Percentiles rank a stretch among this genome's conserved stretches.
Evolutionary conservation across 1,140 invertebrate species (phyloP).

Genomic region (Oryzaephilus surinamensis): DNA sequence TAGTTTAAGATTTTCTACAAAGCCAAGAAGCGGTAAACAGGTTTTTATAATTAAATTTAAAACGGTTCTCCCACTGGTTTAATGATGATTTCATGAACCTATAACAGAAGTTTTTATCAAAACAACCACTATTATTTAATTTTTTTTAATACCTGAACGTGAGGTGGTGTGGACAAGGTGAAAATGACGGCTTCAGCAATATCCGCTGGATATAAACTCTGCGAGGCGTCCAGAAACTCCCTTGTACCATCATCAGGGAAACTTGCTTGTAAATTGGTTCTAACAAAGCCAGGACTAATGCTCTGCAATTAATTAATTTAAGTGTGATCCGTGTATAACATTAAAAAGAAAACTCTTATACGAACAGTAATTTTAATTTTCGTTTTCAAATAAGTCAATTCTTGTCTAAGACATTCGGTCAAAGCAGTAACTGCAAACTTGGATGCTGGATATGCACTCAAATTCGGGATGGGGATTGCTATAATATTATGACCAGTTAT

Average conservation of each 20-base stretch:
- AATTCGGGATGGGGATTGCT: conserved; percentile 9
- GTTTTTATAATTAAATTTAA: too few relatives aligned
- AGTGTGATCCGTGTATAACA: too few relatives aligned
- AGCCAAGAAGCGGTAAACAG: too few relatives aligned
- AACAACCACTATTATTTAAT: neutral
- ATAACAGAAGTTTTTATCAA: conserved; percentile 2
- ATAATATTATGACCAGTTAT: conserved; percentile 39
- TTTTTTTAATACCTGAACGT: conserved; percentile 39
- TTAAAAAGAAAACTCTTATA: too few relatives aligned
- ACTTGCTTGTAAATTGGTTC: conserved; percentile 41
- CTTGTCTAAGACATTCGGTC: conserved; percentile 42
- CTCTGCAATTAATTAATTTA: conserved; percentile 34
- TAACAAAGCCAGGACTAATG: conserved; percentile 47
- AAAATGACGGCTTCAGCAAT: conserved; percentile 43
- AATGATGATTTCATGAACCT: conserved; percentile 16
- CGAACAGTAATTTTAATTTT: conserved; percentile 39
- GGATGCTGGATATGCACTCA: conserved; percentile 42
- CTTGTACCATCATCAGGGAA: conserved; percentile 11
- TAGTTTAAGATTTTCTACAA: too few relatives aligned
- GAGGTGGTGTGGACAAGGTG: conserved; percentile 38
- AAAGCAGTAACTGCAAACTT: conserved; percentile 46
- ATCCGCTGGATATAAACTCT: conserved; percentile 37
- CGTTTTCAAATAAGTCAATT: conserved; percentile 35
- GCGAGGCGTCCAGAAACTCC: conserved; percentile 17
- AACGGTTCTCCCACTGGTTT: conserved; percentile 14